A percentile compares a stretch with the other conserved stretches of the same genome.
These are phyloP conservation scores for Cladopsammia gracilis DNA, from an alignment of 64 coral and sea anemone genomes.

Conservation along the genomic window DNA sequence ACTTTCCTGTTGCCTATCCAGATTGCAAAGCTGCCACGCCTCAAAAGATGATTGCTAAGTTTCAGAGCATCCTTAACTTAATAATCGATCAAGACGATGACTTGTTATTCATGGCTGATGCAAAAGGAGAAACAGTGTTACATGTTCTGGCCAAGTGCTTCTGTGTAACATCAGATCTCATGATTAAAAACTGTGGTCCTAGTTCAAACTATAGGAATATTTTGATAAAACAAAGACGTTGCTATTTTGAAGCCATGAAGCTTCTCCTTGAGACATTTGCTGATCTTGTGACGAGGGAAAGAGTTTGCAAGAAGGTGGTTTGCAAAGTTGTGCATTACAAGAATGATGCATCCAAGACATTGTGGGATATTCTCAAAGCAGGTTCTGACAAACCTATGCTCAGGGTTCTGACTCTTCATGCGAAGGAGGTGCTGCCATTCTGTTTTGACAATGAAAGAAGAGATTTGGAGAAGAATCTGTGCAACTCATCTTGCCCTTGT, in stretches of 20 bases:
- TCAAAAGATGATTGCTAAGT: not conserved
- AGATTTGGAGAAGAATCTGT: not conserved
- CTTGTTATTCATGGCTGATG: not conserved
- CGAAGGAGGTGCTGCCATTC: constrained; percentile 2
- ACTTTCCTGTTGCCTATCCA: not conserved
- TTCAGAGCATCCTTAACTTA: not conserved
- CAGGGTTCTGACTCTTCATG: not conserved
- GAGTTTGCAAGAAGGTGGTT: not conserved
- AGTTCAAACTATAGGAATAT: not conserved
- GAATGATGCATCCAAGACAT: not conserved
- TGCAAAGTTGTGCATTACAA: not conserved
- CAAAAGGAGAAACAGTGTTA: not conserved
- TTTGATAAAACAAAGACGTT: not conserved
- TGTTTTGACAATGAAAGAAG: not conserved
- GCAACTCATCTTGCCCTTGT: not conserved
- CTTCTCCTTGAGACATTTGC: not conserved
- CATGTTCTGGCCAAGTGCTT: not conserved
- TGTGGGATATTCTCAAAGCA: not conserved
- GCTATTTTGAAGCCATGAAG: not conserved
- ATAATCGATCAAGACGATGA: not conserved
- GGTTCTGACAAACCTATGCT: not conserved
- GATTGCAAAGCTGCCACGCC: not conserved
- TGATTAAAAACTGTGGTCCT: not conserved
- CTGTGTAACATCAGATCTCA: not conserved
- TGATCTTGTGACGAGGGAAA: not conserved